Evolutionary conservation across 1,140 invertebrate genomes (phyloP).

Genomic region (Aphelenchoides besseyi): DNA sequence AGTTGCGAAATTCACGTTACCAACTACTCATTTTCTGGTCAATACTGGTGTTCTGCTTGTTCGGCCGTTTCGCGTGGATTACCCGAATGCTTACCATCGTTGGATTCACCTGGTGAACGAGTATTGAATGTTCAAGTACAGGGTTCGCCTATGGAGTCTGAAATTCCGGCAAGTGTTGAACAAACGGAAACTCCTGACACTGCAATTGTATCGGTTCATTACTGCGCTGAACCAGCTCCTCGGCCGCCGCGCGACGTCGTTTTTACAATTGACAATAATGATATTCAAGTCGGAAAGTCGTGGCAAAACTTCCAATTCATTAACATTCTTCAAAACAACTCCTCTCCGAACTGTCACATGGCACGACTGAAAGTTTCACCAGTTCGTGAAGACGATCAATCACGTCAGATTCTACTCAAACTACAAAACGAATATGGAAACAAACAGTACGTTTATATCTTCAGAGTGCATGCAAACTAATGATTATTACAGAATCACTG

Average conservation of each 20-base stretch:
- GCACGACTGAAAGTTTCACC: slow-evolving; percentile 56
- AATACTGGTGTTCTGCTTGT: slow-evolving; percentile 62
- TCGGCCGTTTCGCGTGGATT: slow-evolving; percentile 58
- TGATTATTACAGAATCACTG: slow-evolving; percentile 54
- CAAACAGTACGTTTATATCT: slow-evolving; percentile 52
- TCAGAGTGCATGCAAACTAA: background rate
- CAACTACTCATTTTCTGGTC: slow-evolving; percentile 61
- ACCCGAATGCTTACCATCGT: slow-evolving; percentile 58
- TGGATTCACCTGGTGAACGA: slow-evolving; percentile 51
- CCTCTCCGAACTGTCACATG: slow-evolving; percentile 55
- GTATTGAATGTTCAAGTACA: slow-evolving; percentile 58
- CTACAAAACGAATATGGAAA: slow-evolving; percentile 55
- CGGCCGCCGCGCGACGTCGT: slow-evolving; percentile 56
- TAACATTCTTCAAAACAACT: slow-evolving; percentile 56
- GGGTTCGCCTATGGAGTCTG: slow-evolving; percentile 56
- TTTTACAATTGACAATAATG: slow-evolving; percentile 58
- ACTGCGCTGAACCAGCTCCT: slow-evolving; percentile 59
- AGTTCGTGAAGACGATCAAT: slow-evolving; percentile 56
- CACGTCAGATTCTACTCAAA: slow-evolving; percentile 58
- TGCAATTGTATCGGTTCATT: slow-evolving; percentile 58
- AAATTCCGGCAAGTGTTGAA: slow-evolving; percentile 53
- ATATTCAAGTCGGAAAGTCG: slow-evolving; percentile 58
- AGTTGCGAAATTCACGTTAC: slow-evolving; percentile 51
- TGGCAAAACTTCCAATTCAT: slow-evolving; percentile 62
- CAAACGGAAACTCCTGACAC: slow-evolving; percentile 45